Conservation (phyloP, 2,888 invertebrate genomes). For the Sympetrum striolatum region DNA sequence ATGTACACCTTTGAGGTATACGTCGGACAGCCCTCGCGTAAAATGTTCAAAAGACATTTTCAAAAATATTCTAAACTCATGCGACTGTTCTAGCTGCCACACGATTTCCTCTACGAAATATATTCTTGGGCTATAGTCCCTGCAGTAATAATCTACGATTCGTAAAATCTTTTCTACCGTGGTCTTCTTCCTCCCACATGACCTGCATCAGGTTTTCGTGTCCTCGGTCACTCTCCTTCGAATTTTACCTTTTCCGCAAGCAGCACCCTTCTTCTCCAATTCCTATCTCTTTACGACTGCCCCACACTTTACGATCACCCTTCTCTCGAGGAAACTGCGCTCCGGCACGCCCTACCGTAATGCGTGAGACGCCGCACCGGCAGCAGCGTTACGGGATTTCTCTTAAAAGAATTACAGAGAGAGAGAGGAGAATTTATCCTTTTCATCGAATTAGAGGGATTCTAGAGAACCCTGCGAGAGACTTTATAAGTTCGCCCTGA, state of each 20-base stretch:
- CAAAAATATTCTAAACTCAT: too few species aligned
- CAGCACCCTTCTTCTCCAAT: background rate
- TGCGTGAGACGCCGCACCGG: background rate
- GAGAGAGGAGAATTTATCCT: background rate
- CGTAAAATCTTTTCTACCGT: too few species aligned
- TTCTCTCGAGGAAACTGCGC: background rate
- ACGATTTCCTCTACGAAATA: too few species aligned
- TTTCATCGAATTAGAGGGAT: background rate
- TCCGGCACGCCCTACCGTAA: background rate
- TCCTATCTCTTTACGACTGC: slow-evolving; percentile 25
- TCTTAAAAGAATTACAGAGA: background rate
- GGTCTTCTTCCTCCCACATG: background rate
- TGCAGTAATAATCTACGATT: too few species aligned
- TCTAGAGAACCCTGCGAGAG: background rate
- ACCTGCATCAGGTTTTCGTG: background rate
- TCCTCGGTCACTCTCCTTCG: background rate
- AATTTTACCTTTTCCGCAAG: background rate
- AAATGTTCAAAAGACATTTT: too few species aligned
- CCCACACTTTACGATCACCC: slow-evolving; percentile 10
- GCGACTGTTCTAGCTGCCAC: too few species aligned
- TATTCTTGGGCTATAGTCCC: too few species aligned
- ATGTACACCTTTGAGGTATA: too few species aligned
- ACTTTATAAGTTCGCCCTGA: background rate
- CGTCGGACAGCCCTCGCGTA: too few species aligned
- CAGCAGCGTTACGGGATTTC: background rate